Evolutionary conservation across 2,888 invertebrate genomes (phyloP), one percentile per base, ranked within the genome.

Genomic region (Torymus tubicola): DNA sequence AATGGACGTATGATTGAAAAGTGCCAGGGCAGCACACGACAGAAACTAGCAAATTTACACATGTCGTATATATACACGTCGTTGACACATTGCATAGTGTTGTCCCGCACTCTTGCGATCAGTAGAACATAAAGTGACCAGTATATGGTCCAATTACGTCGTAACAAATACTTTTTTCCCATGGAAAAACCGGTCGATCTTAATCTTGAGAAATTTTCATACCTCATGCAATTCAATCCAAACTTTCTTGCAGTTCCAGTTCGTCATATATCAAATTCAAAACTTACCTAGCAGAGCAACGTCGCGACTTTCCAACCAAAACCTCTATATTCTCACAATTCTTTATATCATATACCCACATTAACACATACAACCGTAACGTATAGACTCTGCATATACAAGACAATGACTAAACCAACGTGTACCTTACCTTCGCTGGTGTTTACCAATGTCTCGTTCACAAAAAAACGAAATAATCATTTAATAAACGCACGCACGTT

Each of bases 381-480:
- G 31, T 5, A n/a, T n/a, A n/a, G 31, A 0, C 2, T 5, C n/a
- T 31, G 5, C 3, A 5, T 4, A 5, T 42, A 42, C 42, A 42
- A 42, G 42, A 42, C 42, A 42, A 42, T 42, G 42, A 8, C 8
- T 42, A 8, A 42, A 42, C 42, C 42, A 42, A 4, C 42, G 0
- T 16, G 0, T 16, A 57, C 31, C 14, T 58, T 31, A 11, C 2
- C 21, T 18, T 1, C 21, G 24, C 61, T n/a, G n/a, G 12, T 21
- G 42, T 4, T 55, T 24, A 12, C 10, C 58, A 58, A 58, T 42
- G 42, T 58, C 24, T n/a, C 57, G 12, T 12, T 10, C 55, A 31
- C 18, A n/a, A 69, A 69, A 69, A 55, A 69, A 31, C 2, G 5
- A n/a, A n/a, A 65, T 24, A 61, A 61, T 72, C 71, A 72, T 53